These are phyloP conservation scores for Athalia rosae DNA, from an alignment of 2,888 invertebrate genomes.

Conservation along the genomic window DNA sequence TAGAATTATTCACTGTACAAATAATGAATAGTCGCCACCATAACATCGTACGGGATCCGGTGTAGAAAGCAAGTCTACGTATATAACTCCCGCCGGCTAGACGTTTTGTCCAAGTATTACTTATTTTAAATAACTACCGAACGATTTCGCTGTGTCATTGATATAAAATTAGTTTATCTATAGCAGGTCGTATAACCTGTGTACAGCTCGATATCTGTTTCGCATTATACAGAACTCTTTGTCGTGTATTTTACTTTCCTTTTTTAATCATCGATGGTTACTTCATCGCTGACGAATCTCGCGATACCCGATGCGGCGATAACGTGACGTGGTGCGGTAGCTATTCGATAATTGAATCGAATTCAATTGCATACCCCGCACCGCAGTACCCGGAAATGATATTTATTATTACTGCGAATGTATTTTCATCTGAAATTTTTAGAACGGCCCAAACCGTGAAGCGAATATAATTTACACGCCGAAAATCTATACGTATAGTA, in stretches of 20 bases:
- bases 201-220: background rate
- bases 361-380: conserved; percentile 8
- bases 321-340: no score
- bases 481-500: background rate
- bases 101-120: background rate
- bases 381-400: no score
- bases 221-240: background rate
- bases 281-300: no score
- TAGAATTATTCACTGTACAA: background rate
- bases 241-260: conserved; percentile 37
- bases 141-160: conserved; percentile 24
- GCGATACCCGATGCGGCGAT: background rate
- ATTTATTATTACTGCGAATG: no score
- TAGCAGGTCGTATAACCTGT: background rate
- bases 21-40: conserved; percentile 17
- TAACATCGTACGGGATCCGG: background rate
- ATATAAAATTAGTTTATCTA: conserved; percentile 15
- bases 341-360: background rate
- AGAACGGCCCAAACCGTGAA: no score
- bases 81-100: conserved; percentile 9
- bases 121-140: background rate
- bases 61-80: conserved; percentile 17
- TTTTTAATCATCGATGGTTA: conserved; percentile 4
- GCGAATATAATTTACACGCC: background rate
- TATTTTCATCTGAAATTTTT: no score